Conservation (phyloP, 1,140 invertebrate species). For the Lasaia peninsularis region DNA sequence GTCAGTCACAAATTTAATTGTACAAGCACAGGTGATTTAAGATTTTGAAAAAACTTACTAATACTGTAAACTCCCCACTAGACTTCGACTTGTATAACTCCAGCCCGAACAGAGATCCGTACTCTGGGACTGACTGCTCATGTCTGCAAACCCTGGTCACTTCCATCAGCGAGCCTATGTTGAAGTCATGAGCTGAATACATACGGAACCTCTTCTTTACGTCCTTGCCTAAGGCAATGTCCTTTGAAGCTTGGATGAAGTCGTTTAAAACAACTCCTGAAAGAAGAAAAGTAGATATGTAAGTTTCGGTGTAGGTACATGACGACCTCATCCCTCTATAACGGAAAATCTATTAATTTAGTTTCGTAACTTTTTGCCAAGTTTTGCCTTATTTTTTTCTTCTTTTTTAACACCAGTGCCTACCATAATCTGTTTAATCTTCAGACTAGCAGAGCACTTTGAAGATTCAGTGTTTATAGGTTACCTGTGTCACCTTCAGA, state of each 20-base stretch:
- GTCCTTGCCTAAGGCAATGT: constrained; percentile 36
- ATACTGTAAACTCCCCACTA: constrained; percentile 43
- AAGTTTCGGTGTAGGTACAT: no score
- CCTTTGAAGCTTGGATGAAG: constrained; percentile 43
- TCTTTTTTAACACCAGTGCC: no score
- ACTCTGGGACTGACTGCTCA: constrained; percentile 51
- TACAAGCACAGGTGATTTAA: no score
- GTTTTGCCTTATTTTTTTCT: no score
- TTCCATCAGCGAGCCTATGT: constrained; percentile 58
- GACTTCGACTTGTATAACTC: constrained; percentile 49
- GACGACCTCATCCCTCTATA: no score
- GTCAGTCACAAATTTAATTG: no score
- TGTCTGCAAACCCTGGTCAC: constrained; percentile 38
- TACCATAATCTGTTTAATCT: no score
- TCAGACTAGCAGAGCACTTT: no score
- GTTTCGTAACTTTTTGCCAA: no score
- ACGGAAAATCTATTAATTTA: no score
- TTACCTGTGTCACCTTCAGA: no score
- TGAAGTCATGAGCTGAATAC: constrained; percentile 61
- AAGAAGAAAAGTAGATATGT: background rate
- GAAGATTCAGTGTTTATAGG: no score
- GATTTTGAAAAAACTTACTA: constrained; percentile 39
- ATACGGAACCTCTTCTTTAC: constrained; percentile 40
- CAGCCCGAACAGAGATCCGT: constrained; percentile 50
- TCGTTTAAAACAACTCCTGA: constrained; percentile 53